Conservation (phyloP, 53 echinoderm and acorn worm genomes). For the Pentamera pediparva region DNA sequence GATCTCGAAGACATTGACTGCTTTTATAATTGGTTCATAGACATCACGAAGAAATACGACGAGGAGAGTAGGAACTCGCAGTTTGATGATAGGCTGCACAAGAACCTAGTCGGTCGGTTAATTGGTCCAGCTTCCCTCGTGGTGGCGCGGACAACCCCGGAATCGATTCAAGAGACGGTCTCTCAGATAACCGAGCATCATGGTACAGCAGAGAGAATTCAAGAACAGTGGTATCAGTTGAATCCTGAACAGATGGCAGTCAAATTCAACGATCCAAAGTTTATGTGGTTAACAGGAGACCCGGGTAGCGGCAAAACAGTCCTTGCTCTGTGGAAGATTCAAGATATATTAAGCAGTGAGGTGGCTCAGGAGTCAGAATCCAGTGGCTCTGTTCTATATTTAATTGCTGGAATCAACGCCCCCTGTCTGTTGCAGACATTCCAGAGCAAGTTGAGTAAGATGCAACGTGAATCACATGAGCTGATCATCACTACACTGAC, state of each 20-base stretch:
- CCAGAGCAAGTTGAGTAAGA: too few relatives aligned
- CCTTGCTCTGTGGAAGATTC: neutral
- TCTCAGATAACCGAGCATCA: neutral
- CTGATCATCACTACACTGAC: too few relatives aligned
- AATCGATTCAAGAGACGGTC: neutral
- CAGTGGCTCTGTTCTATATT: too few relatives aligned
- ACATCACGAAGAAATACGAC: too few relatives aligned
- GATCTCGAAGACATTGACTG: too few relatives aligned
- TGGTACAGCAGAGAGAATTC: neutral
- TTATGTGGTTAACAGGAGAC: slow-evolving; percentile 5
- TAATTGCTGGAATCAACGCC: too few relatives aligned
- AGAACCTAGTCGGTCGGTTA: neutral
- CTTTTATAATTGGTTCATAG: too few relatives aligned
- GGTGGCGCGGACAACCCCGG: neutral
- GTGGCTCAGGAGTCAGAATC: neutral
- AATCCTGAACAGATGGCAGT: slow-evolving; percentile 13
- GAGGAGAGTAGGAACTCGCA: too few relatives aligned
- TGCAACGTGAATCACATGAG: too few relatives aligned
- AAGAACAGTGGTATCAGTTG: neutral
- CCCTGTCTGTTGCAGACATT: too few relatives aligned
- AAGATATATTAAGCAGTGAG: neutral
- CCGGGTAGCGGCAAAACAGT: slow-evolving; percentile 18
- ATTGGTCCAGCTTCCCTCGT: slow-evolving; percentile 13
- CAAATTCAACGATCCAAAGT: neutral
- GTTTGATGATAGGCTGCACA: too few relatives aligned